phyloP scores from a whole-genome alignment of 2,888 invertebrate genomes.

The Tenthredo notha region DNA sequence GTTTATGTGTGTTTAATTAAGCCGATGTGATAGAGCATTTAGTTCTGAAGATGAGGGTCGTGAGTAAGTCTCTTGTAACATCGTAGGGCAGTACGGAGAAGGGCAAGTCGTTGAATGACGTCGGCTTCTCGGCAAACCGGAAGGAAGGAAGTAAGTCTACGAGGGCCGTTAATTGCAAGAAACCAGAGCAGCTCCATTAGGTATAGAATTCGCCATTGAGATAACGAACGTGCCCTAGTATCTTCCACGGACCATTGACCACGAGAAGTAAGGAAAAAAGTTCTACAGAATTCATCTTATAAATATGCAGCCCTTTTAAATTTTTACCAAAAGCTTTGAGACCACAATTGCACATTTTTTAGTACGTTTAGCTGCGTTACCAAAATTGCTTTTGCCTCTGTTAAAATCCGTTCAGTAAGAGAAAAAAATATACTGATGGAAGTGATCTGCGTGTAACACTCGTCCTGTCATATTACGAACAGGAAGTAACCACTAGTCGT shows the following conservation, averaged over 20 bases:
- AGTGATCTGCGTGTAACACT: background rate
- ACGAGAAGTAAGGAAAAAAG: background rate
- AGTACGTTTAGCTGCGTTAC: background rate
- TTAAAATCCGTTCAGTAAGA: background rate
- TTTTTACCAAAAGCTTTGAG: background rate
- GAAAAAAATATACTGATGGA: background rate
- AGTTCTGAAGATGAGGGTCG: slow-evolving; percentile 24
- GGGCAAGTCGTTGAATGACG: slow-evolving; percentile 41
- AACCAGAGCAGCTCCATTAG: slow-evolving; percentile 26
- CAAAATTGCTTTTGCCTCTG: background rate
- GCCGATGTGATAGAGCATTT: background rate
- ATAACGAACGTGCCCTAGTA: background rate
- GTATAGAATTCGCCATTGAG: background rate
- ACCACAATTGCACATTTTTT: background rate
- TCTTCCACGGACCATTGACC: background rate
- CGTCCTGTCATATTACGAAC: background rate
- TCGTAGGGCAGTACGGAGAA: slow-evolving; percentile 12
- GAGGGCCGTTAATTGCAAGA: slow-evolving; percentile 65
- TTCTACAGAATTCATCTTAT: background rate
- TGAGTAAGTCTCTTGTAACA: slow-evolving; percentile 9
- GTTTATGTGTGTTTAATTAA: background rate
- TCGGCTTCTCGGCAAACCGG: slow-evolving; percentile 58
- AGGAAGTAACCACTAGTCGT: slow-evolving; percentile 18
- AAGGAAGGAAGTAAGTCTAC: slow-evolving; percentile 61
- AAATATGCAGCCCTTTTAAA: background rate